These are phyloP conservation scores for Clupea harengus DNA, from an alignment of 2,113 vertebrate genomes.

Conservation along the genomic window DNA sequence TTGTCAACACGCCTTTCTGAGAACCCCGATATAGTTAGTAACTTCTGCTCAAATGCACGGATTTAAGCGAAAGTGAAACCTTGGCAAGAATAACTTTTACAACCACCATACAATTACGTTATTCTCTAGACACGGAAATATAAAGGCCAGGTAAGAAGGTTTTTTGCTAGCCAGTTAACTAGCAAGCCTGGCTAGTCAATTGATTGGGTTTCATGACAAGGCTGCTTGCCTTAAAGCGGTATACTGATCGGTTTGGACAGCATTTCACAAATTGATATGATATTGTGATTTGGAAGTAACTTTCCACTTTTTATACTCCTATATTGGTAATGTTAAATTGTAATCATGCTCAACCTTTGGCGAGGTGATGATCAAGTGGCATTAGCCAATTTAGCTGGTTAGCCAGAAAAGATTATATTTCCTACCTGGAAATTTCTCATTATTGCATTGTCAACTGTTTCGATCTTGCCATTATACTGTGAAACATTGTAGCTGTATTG, in stretches of 20 bases:
- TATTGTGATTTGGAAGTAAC: no score
- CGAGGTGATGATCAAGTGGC: neutral
- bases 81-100: neutral
- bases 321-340: neutral
- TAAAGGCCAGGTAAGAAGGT: conserved; percentile 21
- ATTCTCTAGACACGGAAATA: neutral
- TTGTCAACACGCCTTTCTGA: conserved; percentile 9
- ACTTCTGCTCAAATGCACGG: neutral
- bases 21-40: neutral
- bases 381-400: neutral
- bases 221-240: neutral
- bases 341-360: no score
- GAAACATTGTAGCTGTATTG: no score
- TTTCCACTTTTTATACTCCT: neutral
- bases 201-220: neutral
- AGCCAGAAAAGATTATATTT: no score
- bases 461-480: no score
- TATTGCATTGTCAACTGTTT: no score
- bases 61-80: neutral
- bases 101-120: neutral
- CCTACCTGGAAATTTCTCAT: no score
- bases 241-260: neutral
- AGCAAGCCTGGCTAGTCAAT: neutral
- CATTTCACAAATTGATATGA: no score
- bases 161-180: neutral